Evolutionary conservation across 2,797 vertebrate species (phyloP).

Genomic region (Rhinogobio ventralis): DNA sequence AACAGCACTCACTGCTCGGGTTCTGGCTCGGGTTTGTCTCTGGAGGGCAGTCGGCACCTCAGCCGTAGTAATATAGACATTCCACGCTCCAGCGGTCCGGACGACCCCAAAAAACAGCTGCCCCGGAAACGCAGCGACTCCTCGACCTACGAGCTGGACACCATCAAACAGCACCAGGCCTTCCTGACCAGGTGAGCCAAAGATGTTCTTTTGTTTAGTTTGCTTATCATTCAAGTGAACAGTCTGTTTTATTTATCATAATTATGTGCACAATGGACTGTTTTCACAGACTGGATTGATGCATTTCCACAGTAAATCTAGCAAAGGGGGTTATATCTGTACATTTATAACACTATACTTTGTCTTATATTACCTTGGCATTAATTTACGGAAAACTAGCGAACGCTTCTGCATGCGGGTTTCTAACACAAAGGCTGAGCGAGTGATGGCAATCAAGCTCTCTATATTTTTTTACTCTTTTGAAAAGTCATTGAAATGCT

Average conservation of each 20-base stretch:
- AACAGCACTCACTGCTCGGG: constrained; percentile 81
- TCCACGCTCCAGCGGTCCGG: constrained; percentile 84
- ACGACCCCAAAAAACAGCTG: constrained; percentile 85
- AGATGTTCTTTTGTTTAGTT: not conserved
- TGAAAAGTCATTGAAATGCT: not conserved
- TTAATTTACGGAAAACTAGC: not conserved
- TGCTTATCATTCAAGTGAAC: not conserved
- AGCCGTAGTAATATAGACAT: constrained; percentile 98
- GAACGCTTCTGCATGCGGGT: not conserved
- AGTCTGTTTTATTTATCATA: not conserved
- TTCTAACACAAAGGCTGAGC: not conserved
- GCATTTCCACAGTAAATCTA: not conserved
- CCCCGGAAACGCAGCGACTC: constrained; percentile 96
- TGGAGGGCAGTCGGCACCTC: constrained; percentile 92
- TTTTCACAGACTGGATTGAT: not conserved
- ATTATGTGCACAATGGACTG: not conserved
- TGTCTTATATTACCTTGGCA: not conserved
- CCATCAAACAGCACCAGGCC: constrained; percentile 96
- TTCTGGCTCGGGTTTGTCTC: constrained; percentile 66
- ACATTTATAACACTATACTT: not conserved
- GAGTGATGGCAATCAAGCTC: not conserved
- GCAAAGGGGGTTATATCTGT: not conserved
- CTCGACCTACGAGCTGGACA: constrained; percentile 95
- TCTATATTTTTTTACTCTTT: not conserved
- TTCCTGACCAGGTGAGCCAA: constrained; percentile 92